Evolutionary conservation across 2,888 invertebrate species (phyloP), one percentile per base, ranked within the genome.

Genomic region (Phymatocera aterrima): DNA sequence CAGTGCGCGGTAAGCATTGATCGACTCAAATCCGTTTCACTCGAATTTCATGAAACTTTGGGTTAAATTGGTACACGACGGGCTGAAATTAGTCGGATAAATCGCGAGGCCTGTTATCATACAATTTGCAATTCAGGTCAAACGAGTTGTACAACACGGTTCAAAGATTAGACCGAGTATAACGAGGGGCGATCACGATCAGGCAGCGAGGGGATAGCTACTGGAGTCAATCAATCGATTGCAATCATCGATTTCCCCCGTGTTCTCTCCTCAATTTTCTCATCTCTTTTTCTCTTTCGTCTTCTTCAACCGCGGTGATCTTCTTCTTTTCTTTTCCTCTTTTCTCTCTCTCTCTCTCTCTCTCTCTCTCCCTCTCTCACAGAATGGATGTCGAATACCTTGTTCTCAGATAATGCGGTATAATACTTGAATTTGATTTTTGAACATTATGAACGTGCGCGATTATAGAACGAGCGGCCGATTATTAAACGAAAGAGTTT

Each of bases 111-210:
- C 68, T 68, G 68, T 68, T 43, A 68, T 68, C 68, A 43, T 68
- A 43, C 40, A 68, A 68, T 68, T 68, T 46, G 68, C 40, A 46
- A 68, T 68, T 68, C 68, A 68, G 68, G 24, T 68, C 68, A 24
- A 68, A 46, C 43, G 68, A 43, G 43, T 43, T 43, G 68, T 43
- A n/a, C 68, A 68, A 68, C 68, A 24, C 43, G 68, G 40, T 43
- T 43, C 24, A 46, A 43, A 43, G 68, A 68, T 68, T 68, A 34
- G 21, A 43, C 24, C 43, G 24, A 24, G 65, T 68, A 34, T 68
- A 68, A 68, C 65, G 43, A 68, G 43, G 31, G 5, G 18, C 6
- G 43, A 43, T 8, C 5, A 61, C 15, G 31, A 37, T 2, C 34
- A 61, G 18, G 3, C 34, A 18, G 31, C 43, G 43, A n/a, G 61